Evolutionary conservation across 2,113 vertebrate genomes (phyloP), one percentile per base, ranked within the genome.

Genomic region (Chionomys nivalis): DNA sequence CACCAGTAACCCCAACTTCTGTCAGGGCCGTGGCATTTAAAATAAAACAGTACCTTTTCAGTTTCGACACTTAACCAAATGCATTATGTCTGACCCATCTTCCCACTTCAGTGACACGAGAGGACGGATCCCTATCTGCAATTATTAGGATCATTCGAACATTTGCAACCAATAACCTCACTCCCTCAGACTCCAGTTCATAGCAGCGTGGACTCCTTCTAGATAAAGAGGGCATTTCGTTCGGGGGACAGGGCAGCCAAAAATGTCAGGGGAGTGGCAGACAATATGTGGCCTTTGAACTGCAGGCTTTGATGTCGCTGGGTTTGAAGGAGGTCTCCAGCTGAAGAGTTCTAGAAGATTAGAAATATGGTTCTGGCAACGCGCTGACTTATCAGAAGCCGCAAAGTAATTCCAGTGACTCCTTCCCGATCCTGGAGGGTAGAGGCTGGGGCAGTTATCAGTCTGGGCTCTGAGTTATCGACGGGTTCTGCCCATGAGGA

Each of bases 21-120:
- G 97, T 96, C 92, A 49, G 98, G 97, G 95, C 97, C 76, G 49
- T 93, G 95, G 97, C 97, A 98, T 98, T 98, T 98, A 89, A 98
- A 98, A 98, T 92, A 97, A 98, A 98, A 98, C 95, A 98, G 98
- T 95, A 98, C 98, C 98, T 98, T 98, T 98, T 98, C 92, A 97
- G 98, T 97, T 98, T 97, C 97, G 96, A 95, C 97, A 97, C 97
- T 98, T 98, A 98, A 98, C 98, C 98, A 97, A 97, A 97, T 82
- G 86, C 72, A 77, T 98, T 98, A 97, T 0, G n/a, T 96, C 96
- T 98, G 98, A 98, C 98, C 98, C 93, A 94, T 97, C 98, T 98
- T 97, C 96, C 95, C 23, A 97, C 97, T 90, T 1, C 0, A 0
- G 28, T 97, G 98, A 97, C 95, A 95, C 0, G 7, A 92, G 94